Evolutionary conservation across 2,888 invertebrate genomes (phyloP), one percentile per base, ranked within the genome.

Genomic region (Nomada goodeniana): DNA sequence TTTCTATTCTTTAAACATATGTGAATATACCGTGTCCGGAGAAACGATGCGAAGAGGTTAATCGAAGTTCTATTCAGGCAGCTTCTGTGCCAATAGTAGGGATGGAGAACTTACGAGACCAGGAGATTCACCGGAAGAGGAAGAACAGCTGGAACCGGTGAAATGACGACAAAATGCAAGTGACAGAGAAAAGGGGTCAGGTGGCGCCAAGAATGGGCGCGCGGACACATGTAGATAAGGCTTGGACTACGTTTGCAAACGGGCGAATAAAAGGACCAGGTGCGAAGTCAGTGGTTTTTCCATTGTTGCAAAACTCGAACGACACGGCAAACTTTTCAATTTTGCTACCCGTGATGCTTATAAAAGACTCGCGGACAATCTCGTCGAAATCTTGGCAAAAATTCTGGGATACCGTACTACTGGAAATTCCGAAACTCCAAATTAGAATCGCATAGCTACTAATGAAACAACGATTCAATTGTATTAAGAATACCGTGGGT

Each of bases 91-190:
- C 29, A 29, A 4, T 29, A 3, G 29, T 15, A 47, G 29, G 59
- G 63, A 64, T 74, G 53, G 52, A 77, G 61, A 77, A 80, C 36
- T 53, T 60, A 18, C n/a, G 23, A 11, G 15, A 23, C 20, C 47
- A 55, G 65, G 36, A 23, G 44, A 76, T 60, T 64, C 64, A 13
- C 13, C 4, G 47, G 42, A 13, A 26, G 69, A 36, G 50, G 55
- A 44, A 23, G 29, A 18, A 57, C 5, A 61, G 18, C 13, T 52
- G n/a, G 52, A 57, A 70, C 0, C 18, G 11, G 50, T 57, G 50
- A 50, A 76, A 55, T 36, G 73, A 26, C 47, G 59, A 36, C 13
- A 57, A 73, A 61, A 78, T 65, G 65, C 59, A 61, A 29, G 60
- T 15, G 55, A 18, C 50, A 7, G 18, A n/a, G 18, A 60, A 52